These are phyloP conservation scores for Drosophila birchii DNA, from an alignment of 2,888 invertebrate species.

Conservation along the genomic window DNA sequence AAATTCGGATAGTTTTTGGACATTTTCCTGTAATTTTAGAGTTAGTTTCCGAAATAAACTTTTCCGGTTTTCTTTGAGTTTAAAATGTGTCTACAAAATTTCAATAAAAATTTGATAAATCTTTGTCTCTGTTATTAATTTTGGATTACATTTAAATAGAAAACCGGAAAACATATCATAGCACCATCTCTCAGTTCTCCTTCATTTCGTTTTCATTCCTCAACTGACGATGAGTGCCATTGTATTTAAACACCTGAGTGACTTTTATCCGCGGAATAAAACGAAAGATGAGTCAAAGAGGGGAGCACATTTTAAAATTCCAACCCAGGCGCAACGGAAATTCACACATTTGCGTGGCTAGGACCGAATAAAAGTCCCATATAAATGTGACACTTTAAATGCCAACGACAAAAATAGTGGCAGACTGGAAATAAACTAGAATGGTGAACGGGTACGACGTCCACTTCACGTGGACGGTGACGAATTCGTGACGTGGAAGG, in stretches of 20 bases:
- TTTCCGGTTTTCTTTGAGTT: slow-evolving; percentile 4
- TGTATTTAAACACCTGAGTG: slow-evolving; percentile 75
- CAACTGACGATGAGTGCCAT: slow-evolving; percentile 58
- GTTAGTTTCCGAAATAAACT: background rate
- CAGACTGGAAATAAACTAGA: slow-evolving; percentile 5
- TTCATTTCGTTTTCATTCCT: slow-evolving; percentile 25
- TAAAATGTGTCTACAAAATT: background rate
- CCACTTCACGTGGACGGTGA: slow-evolving; percentile 64
- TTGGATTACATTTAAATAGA: background rate
- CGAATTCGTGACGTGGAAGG: slow-evolving; percentile 75
- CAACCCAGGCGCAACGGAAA: slow-evolving; percentile 60
- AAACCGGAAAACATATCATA: slow-evolving; percentile 8
- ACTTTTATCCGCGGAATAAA: slow-evolving; percentile 59
- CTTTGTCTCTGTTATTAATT: background rate
- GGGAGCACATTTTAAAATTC: slow-evolving; percentile 65
- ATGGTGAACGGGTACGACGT: slow-evolving; percentile 1
- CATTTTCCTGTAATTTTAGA: background rate
- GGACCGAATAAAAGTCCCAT: slow-evolving; percentile 76
- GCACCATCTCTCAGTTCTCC: slow-evolving; percentile 17
- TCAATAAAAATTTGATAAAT: background rate
- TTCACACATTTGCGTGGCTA: slow-evolving; percentile 60
- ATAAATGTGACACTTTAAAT: slow-evolving; percentile 81
- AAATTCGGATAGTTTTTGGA: background rate
- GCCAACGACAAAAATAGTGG: slow-evolving; percentile 79
- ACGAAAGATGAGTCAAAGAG: slow-evolving; percentile 3